Conservation (phyloP, 1,140 invertebrate species). For the Centruroides sculpturatus region DNA sequence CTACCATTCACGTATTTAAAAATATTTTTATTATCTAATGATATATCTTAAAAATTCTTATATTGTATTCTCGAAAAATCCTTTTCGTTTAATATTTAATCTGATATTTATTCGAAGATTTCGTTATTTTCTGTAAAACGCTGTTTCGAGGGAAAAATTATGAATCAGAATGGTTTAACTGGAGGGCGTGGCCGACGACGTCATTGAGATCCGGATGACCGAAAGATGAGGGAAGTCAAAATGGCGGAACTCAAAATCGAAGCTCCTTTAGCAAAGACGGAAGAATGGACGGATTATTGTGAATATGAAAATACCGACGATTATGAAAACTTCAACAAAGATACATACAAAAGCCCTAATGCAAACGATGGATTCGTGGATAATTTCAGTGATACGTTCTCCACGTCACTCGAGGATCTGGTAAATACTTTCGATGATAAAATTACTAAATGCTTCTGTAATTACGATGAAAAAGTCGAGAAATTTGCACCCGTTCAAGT, state of each 20-base stretch:
- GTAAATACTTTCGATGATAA: constrained; percentile 99
- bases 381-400: constrained; percentile 35
- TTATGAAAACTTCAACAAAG: constrained; percentile 41
- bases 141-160: no score
- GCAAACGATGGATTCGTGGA: constrained; percentile 14
- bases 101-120: no score
- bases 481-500: constrained; percentile 96
- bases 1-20: no score
- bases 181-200: no score
- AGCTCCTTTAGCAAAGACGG: constrained; percentile 86
- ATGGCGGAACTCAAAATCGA: constrained; percentile 75
- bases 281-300: constrained; percentile 49
- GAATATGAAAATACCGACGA: constrained; percentile 39
- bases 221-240: not conserved
- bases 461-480: constrained; percentile 92
- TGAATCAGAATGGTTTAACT: no score
- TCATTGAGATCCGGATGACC: no score
- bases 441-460: constrained; percentile 94
- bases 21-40: no score
- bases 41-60: no score
- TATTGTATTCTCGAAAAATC: no score
- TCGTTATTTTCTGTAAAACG: no score
- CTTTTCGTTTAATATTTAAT: no score
- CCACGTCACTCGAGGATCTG: constrained; percentile 91
- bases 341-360: constrained; percentile 12